phyloP scores from a whole-genome alignment of 2,113 vertebrate species.

The Protomyctophum bolini region DNA sequence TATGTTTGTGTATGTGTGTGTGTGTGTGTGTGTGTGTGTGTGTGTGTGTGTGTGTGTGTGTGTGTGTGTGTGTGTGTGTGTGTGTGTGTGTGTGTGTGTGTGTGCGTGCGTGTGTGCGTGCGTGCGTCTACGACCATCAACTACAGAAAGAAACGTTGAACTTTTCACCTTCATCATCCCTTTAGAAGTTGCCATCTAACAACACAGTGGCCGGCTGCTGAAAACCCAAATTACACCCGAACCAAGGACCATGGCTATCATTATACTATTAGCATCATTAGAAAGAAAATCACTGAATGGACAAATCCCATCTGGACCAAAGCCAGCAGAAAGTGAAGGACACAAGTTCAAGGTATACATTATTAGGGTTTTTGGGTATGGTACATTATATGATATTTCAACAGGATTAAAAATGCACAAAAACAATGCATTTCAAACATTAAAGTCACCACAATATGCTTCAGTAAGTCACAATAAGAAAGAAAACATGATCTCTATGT shows the following conservation, averaged over 20 bases:
- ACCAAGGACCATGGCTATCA: conserved; percentile 73
- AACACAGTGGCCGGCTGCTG: conserved; percentile 59
- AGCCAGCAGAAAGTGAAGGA: conserved; percentile 45
- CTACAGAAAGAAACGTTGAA: conserved; percentile 63
- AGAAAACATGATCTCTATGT: no score
- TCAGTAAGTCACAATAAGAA: no score
- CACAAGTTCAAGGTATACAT: conserved; percentile 46
- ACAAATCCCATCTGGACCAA: conserved; percentile 53
- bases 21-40: not conserved
- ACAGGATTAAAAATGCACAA: no score
- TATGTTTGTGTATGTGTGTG: conserved; percentile 2
- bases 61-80: not conserved
- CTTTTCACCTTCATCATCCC: conserved; percentile 70
- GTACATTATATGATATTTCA: no score
- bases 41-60: not conserved
- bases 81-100: not conserved
- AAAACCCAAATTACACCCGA: conserved; percentile 78
- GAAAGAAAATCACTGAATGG: conserved; percentile 54
- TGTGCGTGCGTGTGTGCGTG: not conserved
- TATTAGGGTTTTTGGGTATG: no score
- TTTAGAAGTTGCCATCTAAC: conserved; percentile 67
- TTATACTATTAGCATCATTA: conserved; percentile 74
- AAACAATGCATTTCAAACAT: no score
- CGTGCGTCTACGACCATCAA: conserved; percentile 36
- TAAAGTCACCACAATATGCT: no score